These are phyloP conservation scores for Ariolimax columbianus DNA, from an alignment of 2,888 invertebrate genomes.

Conservation along the genomic window DNA sequence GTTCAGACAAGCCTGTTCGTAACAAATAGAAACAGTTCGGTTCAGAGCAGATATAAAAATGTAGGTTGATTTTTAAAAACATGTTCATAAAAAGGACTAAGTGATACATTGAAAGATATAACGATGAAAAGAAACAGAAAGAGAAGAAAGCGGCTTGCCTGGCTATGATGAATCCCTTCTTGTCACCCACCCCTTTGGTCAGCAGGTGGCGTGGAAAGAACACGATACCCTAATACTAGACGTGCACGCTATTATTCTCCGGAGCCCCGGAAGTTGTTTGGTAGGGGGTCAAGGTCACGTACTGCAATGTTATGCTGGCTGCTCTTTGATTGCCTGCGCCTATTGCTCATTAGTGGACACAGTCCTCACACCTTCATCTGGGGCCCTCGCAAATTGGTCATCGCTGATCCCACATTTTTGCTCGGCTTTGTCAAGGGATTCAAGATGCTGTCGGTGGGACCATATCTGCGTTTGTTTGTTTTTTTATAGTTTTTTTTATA, in stretches of 20 bases:
- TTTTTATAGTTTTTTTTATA: too few species aligned
- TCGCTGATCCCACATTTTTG: not conserved
- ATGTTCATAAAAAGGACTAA: too few species aligned
- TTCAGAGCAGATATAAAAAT: too few species aligned
- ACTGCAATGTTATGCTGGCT: constrained; percentile 35
- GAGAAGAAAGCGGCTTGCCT: not conserved
- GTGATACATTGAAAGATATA: not conserved
- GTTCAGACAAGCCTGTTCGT: too few species aligned
- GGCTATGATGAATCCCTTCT: constrained; percentile 3
- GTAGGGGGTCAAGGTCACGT: constrained; percentile 24
- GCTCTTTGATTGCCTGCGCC: constrained; percentile 23
- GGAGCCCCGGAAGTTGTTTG: constrained; percentile 15
- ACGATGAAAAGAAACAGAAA: not conserved
- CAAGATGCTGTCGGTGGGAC: not conserved
- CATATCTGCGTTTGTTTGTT: not conserved
- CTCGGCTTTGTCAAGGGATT: not conserved
- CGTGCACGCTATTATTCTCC: constrained; percentile 6
- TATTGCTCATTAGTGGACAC: constrained; percentile 37
- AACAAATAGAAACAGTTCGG: too few species aligned
- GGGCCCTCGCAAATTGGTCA: constrained; percentile 21
- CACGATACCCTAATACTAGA: constrained; percentile 26
- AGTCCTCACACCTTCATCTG: constrained; percentile 19
- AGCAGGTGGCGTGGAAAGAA: constrained; percentile 40
- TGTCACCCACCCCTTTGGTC: constrained; percentile 18
- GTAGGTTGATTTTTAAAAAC: too few species aligned